Percentiles rank a stretch among this genome's conserved stretches.
phyloP scores from a whole-genome alignment of 2,113 vertebrate genomes.

The Pterocles burchelli region DNA sequence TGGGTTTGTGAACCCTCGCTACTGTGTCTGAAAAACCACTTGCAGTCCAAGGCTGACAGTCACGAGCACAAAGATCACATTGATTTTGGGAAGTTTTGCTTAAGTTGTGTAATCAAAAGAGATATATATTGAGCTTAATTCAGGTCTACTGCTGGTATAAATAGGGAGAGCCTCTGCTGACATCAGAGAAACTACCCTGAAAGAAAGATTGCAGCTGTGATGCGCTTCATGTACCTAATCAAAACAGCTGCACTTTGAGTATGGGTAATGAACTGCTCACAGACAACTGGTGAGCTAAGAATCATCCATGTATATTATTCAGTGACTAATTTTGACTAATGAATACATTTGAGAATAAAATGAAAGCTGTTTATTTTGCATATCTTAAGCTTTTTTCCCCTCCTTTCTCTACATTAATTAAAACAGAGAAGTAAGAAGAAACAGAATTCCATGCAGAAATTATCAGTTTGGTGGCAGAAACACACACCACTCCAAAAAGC shows the following conservation, averaged over 20 bases:
- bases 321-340: slow-evolving; percentile 21
- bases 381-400: neutral
- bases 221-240: neutral
- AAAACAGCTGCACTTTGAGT: neutral
- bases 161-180: neutral
- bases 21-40: neutral
- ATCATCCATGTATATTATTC: neutral
- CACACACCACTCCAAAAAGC: neutral
- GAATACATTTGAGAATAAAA: neutral
- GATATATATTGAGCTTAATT: neutral
- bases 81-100: neutral
- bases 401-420: neutral
- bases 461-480: neutral
- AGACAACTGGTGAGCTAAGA: neutral
- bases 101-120: neutral
- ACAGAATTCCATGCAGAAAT: neutral
- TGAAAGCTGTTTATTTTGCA: neutral
- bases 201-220: neutral
- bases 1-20: neutral
- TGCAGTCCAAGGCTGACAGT: neutral
- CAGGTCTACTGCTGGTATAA: neutral
- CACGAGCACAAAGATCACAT: fast-evolving
- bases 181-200: neutral
- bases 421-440: neutral
- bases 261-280: neutral